Base-by-base conservation (phyloP, 2,113 vertebrate genomes). In the Aramus guarauna region DNA sequence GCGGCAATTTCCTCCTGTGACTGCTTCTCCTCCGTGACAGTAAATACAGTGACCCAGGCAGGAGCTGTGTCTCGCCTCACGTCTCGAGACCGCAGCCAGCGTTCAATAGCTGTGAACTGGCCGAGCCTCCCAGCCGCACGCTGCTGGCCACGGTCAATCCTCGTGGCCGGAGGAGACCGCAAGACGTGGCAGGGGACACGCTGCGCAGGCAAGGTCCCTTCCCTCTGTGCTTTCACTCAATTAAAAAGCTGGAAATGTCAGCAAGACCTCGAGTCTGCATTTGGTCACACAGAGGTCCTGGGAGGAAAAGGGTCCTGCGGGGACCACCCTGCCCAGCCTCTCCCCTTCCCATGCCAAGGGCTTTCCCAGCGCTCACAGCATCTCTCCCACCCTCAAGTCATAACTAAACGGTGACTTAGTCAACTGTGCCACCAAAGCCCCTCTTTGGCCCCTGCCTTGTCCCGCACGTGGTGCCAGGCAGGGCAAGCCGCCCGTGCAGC, bases 381-480 rank as follows among this genome's bases (percentile, higher is more conserved):
- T 12, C 53, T 24, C 63, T 68, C 68, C 14, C 27, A 27, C 34
- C 29, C 79, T 41, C 15, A 10, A 24, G 8, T 7, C 14, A 4
- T 21, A 50, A 39, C 23, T 8, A 32, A 66, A 43, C 1, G 36
- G 36, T 9, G 48, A 39, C 24, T 63, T 39, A 24, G 2, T 23
- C 47, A 16, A 1, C 36, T 2, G 23, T n/a, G 80, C 48, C 91
- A 41, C 59, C 74, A 22, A 15, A 76, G 15, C 15, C 43, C 30
- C 24, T 19, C 26, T 15, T 29, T 5, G 15, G 55, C n/a, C n/a
- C 37, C 68, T 2, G 4, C 2, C 1, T 7, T 19, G 43, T 32
- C 37, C 72, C 3, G 5, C 47, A 0, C 0, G 1, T 2, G 11
- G 50, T 72, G 56, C 66, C 82, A 29, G 29, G 41, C 68, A n/a